Evolutionary conservation across 2,797 vertebrate species (phyloP).

Genomic region (Pseudochromis fuscus): DNA sequence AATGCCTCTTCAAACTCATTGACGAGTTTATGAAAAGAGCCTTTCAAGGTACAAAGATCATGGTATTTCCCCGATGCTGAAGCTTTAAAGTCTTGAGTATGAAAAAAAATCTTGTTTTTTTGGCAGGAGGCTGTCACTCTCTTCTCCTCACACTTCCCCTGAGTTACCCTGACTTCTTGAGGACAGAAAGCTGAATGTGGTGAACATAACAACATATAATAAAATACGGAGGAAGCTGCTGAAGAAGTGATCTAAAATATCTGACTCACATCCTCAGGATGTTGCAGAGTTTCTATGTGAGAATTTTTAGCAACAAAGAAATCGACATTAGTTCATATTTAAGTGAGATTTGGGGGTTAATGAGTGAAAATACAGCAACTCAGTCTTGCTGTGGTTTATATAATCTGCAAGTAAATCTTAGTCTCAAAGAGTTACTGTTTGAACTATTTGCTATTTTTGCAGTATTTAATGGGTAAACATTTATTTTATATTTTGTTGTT

Average conservation of each 20-base stretch:
- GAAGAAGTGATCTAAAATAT: background rate
- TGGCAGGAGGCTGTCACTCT: slow-evolving; percentile 14
- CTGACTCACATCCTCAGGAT: background rate
- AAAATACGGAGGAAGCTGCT: slow-evolving; percentile 5
- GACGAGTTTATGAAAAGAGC: slow-evolving; percentile 7
- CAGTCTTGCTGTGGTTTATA: background rate
- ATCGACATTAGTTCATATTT: background rate
- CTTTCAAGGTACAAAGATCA: background rate
- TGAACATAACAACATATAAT: background rate
- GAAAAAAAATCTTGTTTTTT: slow-evolving; percentile 2
- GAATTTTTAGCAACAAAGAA: background rate
- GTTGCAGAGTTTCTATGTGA: background rate
- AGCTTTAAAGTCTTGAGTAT: background rate
- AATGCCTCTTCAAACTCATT: slow-evolving; percentile 29
- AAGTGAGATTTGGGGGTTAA: background rate
- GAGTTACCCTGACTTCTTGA: background rate
- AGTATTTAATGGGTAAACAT: no score
- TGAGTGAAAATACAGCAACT: background rate
- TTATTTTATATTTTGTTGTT: no score
- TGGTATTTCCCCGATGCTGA: slow-evolving; percentile 15
- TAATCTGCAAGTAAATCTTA: no score
- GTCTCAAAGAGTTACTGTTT: no score
- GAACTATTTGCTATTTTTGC: no score
- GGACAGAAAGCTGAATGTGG: background rate
- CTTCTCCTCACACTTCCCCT: background rate